These are phyloP conservation scores for Corvus moneduloides DNA, from an alignment of 2,113 vertebrate genomes.

Conservation along the genomic window DNA sequence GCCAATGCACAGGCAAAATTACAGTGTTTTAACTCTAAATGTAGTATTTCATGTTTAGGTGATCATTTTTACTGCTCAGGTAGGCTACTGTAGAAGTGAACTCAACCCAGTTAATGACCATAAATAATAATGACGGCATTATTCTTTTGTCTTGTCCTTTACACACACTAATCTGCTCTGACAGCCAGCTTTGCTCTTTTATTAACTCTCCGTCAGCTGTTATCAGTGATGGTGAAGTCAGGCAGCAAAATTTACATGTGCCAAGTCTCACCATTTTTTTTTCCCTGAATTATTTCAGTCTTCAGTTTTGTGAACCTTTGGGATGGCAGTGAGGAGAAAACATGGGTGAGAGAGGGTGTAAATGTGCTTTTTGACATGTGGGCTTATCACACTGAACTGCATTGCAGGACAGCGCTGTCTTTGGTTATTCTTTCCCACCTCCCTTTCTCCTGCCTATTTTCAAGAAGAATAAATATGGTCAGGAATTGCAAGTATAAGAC, in stretches of 20 bases:
- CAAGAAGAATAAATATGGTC: not conserved
- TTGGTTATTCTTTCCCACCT: not conserved
- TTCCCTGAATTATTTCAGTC: not conserved
- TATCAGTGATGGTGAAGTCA: slow-evolving; percentile 90
- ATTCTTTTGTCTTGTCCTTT: slow-evolving; percentile 88
- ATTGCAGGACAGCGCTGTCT: not conserved
- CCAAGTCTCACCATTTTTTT: slow-evolving; percentile 48
- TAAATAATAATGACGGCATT: slow-evolving; percentile 83
- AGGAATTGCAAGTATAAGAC: not conserved
- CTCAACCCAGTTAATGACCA: slow-evolving; percentile 87
- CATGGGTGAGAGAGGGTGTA: not conserved
- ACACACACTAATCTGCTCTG: slow-evolving; percentile 87
- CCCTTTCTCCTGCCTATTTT: not conserved
- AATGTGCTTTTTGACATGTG: not conserved
- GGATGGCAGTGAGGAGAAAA: not conserved
- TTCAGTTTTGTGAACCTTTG: not conserved
- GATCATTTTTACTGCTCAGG: slow-evolving; percentile 74
- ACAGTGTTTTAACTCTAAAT: slow-evolving; percentile 1
- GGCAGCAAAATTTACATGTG: slow-evolving; percentile 84
- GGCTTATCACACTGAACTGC: not conserved
- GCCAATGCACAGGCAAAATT: not conserved
- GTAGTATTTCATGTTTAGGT: slow-evolving; percentile 49
- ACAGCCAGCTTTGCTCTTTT: slow-evolving; percentile 95
- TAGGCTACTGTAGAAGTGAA: slow-evolving; percentile 71
- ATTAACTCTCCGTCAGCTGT: slow-evolving; percentile 90